Base-by-base conservation (phyloP, 2,797 vertebrate genomes). In the Champsocephalus esox region DNA sequence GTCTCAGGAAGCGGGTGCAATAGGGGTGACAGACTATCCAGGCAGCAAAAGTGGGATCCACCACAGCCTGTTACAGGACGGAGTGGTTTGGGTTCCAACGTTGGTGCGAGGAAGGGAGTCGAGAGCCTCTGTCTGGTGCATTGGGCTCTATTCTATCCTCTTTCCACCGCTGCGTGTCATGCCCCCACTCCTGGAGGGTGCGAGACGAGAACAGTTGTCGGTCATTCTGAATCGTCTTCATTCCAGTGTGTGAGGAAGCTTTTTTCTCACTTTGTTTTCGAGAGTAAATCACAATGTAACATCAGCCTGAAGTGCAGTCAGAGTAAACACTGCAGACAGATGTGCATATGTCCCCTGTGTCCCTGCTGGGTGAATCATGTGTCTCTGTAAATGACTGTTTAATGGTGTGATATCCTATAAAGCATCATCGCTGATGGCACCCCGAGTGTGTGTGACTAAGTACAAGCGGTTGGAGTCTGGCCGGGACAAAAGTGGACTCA, bases 401-500 rank as follows among this genome's bases (percentile, higher is more conserved):
- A 77, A 85, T 69, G 65, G 54, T 60, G 57, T 75, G 75, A 85
- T 85, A 77, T 76, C 79, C 65, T 28, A 77, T 88, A 80, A 83
- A 83, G 65, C 50, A 77, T 74, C 79, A 64, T 44, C 57, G 56
- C 83, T 71, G 82, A 82, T 68, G 64, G 59, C 68, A 62, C 51
- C 60, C 63, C 32, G 71, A 74, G 10, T 56, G 62, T 59, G 67
- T 75, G 69, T 54, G 66, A 54, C 50, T 77, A 45, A 43, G 19
- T 41, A n/a, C 50, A 32, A 60, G 65, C 28, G 16, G 3, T n/a
- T 67, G 52, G 50, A 38, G 66, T 73, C 19, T 21, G 34, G 69
- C 58, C 43, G 34, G 72, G 21, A 61, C 4, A 32, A 38, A 57
- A 48, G 34, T 10, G 51, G 2, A 48, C 5, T 14, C 24, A 28